Evolutionary conservation across 2,113 vertebrate genomes (phyloP), one percentile per base, ranked within the genome.

Genomic region (Chaetura pelagica): DNA sequence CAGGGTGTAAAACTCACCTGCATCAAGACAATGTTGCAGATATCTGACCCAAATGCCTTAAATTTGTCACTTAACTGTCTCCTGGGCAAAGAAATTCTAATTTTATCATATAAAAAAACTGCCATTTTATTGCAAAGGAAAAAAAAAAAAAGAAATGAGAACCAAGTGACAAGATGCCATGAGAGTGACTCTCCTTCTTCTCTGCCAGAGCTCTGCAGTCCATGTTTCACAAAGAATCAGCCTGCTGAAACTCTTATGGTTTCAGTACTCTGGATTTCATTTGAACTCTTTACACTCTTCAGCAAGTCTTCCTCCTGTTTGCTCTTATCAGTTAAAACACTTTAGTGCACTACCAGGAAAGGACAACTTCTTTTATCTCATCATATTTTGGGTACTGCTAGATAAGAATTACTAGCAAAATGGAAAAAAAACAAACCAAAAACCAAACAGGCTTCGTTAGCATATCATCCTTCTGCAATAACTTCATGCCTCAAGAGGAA

Each of bases 161-260:
- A 87, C 40, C 11, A 35, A 9, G 11, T n/a, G 20, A 74, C 20
- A 63, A 54, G 21, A 24, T 68, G 35, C 16, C 8, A 34, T 0
- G 0, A 30, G 19, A 10, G 12, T 21, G n/a, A n/a, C 10, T 72
- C 46, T 48, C 3, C 0, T 18, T 51, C 51, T 66, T 49, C 5
- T 44, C 34, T 64, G n/a, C 21, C 13, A 46, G 42, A 80, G 7
- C 30, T 87, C 57, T 73, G 35, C n/a, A 32, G 18, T 12, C 49
- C 63, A 6, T 16, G 8, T 61, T 88, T 74, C 52, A 61, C 4
- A 9, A 7, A 42, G 55, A 76, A 55, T 52, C 54, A 87, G 22
- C 30, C 15, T 55, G 46, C 12, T 1, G 9, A 88, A 91, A 30
- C 51, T 61, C n/a, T 51, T 22, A 44, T 8, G 30, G 29, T 40